Evolutionary conservation across 2,888 invertebrate genomes (phyloP).

Genomic region (Erebia aethiops): DNA sequence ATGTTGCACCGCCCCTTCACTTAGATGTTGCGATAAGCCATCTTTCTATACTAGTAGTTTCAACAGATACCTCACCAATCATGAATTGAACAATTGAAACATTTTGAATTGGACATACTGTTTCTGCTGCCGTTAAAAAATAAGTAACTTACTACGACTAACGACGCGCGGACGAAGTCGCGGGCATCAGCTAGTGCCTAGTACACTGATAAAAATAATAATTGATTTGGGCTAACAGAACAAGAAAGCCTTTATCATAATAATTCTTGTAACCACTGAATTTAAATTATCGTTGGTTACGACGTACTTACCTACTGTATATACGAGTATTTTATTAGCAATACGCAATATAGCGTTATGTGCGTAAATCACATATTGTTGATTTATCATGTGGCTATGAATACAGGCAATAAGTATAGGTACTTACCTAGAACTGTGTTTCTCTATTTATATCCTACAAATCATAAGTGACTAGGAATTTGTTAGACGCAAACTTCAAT

Average conservation of each 20-base stretch:
- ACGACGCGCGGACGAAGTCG: too few relatives aligned
- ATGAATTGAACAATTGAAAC: too few relatives aligned
- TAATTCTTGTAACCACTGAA: neutral
- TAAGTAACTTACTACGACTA: too few relatives aligned
- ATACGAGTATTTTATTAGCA: neutral
- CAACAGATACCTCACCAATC: neutral
- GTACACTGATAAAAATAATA: neutral
- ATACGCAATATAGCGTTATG: neutral
- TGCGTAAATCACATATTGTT: constrained; percentile 1
- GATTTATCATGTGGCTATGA: constrained; percentile 10
- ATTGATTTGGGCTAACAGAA: neutral
- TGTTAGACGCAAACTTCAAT: neutral
- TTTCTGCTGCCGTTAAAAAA: constrained; percentile 47
- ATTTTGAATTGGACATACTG: constrained; percentile 50
- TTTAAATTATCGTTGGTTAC: neutral
- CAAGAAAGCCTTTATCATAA: neutral
- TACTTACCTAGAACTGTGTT: neutral
- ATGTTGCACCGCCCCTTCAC: constrained; percentile 53
- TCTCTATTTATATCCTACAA: neutral
- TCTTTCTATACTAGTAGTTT: too few relatives aligned
- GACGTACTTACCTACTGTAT: neutral
- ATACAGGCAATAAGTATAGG: neutral
- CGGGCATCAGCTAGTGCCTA: too few relatives aligned
- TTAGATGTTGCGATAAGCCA: constrained; percentile 58
- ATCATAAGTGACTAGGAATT: neutral